phyloP scores from a whole-genome alignment of 2,113 vertebrate species.

The Platichthys stellatus region DNA sequence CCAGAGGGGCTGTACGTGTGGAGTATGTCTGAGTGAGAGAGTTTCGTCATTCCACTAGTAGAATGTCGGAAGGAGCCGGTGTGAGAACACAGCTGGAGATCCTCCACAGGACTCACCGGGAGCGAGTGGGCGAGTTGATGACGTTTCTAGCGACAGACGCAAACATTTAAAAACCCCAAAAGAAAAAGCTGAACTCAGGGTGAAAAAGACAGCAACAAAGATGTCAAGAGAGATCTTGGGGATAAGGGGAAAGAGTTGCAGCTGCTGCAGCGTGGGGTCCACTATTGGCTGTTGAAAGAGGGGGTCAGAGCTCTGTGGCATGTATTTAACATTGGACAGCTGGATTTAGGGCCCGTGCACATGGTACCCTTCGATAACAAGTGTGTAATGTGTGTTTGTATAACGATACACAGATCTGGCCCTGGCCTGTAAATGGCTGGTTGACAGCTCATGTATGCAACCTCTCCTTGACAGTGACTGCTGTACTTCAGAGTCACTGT shows the following conservation, averaged over 20 bases:
- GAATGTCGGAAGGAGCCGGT: too few species aligned
- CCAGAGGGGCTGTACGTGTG: background rate
- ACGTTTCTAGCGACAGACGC: too few species aligned
- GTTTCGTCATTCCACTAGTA: too few species aligned
- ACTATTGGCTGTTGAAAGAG: background rate
- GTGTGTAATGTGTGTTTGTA: background rate
- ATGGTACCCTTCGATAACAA: conserved; percentile 9
- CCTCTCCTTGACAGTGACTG: background rate
- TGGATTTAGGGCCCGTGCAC: background rate
- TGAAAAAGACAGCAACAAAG: too few species aligned
- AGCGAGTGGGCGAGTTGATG: too few species aligned
- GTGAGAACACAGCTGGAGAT: too few species aligned
- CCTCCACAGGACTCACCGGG: too few species aligned
- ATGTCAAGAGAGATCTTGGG: too few species aligned
- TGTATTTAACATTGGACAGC: background rate
- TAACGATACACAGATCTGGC: background rate
- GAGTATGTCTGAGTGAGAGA: too few species aligned
- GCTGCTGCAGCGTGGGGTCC: background rate
- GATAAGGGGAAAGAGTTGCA: too few species aligned
- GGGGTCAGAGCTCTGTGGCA: background rate
- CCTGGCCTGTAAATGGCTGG: conserved; percentile 5
- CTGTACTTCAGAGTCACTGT: background rate
- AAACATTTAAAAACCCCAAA: too few species aligned
- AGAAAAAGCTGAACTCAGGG: too few species aligned
- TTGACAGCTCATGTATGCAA: background rate